These are phyloP conservation scores for Lycopodina hypogea DNA, from an alignment of 37 sponge, comb jelly and placozoan genomes.

Conservation along the genomic window DNA sequence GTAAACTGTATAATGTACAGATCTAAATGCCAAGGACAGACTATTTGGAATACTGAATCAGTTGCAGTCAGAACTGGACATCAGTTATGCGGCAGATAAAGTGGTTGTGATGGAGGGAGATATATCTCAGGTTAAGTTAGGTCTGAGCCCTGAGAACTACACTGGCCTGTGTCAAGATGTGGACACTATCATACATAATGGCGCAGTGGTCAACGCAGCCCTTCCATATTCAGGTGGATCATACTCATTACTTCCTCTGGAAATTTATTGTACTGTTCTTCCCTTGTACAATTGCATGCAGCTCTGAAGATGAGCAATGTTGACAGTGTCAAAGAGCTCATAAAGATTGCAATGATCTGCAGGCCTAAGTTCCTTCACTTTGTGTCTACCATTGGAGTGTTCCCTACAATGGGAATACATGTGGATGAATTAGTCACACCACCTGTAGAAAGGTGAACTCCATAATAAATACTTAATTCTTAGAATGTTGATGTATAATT, in stretches of 20 bases:
- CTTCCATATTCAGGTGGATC: constrained; percentile 49
- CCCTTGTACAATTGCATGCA: constrained; percentile 6
- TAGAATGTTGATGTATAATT: background rate
- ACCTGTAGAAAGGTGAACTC: background rate
- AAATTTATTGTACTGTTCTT: background rate
- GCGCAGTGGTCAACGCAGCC: constrained; percentile 48
- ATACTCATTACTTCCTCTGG: background rate
- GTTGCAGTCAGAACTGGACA: background rate
- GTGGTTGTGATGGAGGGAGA: constrained; percentile 39
- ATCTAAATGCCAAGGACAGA: background rate
- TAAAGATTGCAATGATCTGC: constrained; percentile 9
- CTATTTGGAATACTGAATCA: background rate
- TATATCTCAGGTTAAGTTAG: constrained; percentile 29
- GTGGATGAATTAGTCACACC: background rate
- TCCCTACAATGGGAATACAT: background rate
- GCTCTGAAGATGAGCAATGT: constrained; percentile 48
- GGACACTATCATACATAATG: constrained; percentile 59
- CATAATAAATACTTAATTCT: background rate
- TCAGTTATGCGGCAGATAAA: background rate
- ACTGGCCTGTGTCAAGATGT: constrained; percentile 1
- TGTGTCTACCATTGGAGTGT: constrained; percentile 50
- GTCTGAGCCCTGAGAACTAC: constrained; percentile 35
- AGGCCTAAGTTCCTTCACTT: constrained; percentile 48
- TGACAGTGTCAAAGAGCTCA: constrained; percentile 30
- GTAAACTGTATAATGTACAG: background rate